These are phyloP conservation scores for Ornithoptera priamus DNA, from an alignment of 2,888 invertebrate genomes.

Conservation along the genomic window DNA sequence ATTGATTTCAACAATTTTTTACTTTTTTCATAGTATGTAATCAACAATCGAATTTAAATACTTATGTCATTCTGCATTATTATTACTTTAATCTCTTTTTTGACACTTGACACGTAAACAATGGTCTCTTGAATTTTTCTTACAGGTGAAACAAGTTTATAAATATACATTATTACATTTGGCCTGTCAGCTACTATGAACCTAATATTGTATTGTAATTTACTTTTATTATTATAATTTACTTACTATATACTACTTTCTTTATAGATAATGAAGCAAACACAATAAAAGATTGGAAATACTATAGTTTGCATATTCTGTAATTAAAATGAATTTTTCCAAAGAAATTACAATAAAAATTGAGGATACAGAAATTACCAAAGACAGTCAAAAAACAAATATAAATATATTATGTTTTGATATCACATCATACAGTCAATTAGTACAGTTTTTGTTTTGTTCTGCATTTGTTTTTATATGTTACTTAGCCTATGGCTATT, in stretches of 20 bases:
- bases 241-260: no score
- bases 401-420: constrained; percentile 87
- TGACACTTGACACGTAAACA: background rate
- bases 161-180: no score
- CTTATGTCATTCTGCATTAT: background rate
- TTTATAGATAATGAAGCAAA: background rate
- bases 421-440: constrained; percentile 82
- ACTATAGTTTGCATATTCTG: background rate
- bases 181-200: no score
- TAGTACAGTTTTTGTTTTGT: constrained; percentile 87
- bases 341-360: constrained; percentile 66
- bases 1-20: no score
- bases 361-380: constrained; percentile 44
- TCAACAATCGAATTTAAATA: no score
- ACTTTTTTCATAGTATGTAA: no score
- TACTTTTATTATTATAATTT: no score
- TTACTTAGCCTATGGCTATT: constrained; percentile 94
- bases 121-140: background rate
- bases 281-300: background rate
- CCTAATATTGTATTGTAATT: no score
- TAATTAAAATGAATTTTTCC: constrained; percentile 44
- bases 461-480: constrained; percentile 91
- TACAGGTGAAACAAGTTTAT: no score
- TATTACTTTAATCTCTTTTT: background rate
- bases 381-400: constrained; percentile 55